These are phyloP conservation scores for Pyrgus malvae DNA, from an alignment of 2,888 invertebrate genomes.

Conservation along the genomic window DNA sequence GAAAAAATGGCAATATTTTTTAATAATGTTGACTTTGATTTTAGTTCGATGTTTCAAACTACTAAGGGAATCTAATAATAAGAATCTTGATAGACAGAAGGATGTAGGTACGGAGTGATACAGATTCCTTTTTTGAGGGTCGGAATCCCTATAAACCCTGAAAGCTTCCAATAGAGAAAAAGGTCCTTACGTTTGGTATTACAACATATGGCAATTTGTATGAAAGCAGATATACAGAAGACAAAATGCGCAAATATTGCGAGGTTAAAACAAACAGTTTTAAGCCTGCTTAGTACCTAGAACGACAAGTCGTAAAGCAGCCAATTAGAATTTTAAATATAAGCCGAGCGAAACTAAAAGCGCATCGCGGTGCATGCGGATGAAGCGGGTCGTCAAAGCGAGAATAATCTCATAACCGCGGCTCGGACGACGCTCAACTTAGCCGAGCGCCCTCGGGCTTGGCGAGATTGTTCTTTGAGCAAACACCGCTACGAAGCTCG, in stretches of 20 bases:
- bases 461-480: slow-evolving; percentile 65
- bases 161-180: too few species aligned
- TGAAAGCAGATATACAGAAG: too few species aligned
- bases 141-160: too few species aligned
- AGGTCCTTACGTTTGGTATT: too few species aligned
- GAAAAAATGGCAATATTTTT: too few species aligned
- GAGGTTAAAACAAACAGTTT: background rate
- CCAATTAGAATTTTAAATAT: slow-evolving; percentile 67
- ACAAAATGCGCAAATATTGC: background rate
- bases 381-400: slow-evolving; percentile 67
- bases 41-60: too few species aligned
- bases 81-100: too few species aligned
- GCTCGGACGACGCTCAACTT: slow-evolving; percentile 64
- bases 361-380: slow-evolving; percentile 55
- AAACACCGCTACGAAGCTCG: slow-evolving; percentile 41
- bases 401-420: slow-evolving; percentile 76
- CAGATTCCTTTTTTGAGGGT: too few species aligned
- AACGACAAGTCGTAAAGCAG: slow-evolving; percentile 49
- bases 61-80: too few species aligned
- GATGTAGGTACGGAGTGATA: too few species aligned
- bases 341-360: slow-evolving; percentile 54
- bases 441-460: slow-evolving; percentile 65
- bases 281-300: background rate
- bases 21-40: too few species aligned
- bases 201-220: too few species aligned